Evolutionary conservation across 2,888 invertebrate species (phyloP).

Genomic region (Epicampocera succincta): DNA sequence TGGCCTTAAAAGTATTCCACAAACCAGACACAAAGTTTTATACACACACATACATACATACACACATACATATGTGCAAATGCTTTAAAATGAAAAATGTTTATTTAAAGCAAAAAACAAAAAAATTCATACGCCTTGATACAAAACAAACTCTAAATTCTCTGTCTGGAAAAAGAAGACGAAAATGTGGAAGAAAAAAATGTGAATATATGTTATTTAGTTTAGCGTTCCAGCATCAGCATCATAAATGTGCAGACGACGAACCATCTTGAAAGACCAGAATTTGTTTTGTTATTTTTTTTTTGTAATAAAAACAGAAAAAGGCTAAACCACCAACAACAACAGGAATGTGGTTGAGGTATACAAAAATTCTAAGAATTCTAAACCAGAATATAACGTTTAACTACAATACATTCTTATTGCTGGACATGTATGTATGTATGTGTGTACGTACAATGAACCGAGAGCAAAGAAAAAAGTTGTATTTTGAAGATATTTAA

Average conservation of each 20-base stretch:
- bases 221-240: constrained; percentile 30
- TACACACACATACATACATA: too few species aligned
- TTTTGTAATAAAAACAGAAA: constrained; percentile 2
- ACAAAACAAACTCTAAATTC: constrained; percentile 18
- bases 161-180: constrained; percentile 5
- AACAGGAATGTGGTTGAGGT: constrained; percentile 59
- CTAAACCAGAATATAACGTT: constrained; percentile 62
- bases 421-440: too few species aligned
- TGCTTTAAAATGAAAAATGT: constrained; percentile 7
- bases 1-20: constrained; percentile 3
- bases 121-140: neutral
- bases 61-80: neutral
- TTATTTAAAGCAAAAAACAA: constrained; percentile 13
- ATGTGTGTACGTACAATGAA: constrained; percentile 54
- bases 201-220: constrained; percentile 22
- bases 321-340: constrained; percentile 10
- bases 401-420: constrained; percentile 14
- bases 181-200: neutral
- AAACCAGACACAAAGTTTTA: neutral
- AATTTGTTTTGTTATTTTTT: constrained; percentile 37
- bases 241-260: constrained; percentile 15
- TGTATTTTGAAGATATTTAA: neutral
- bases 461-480: constrained; percentile 26
- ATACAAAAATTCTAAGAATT: constrained; percentile 67
- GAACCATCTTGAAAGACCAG: constrained; percentile 56